Base-by-base conservation (phyloP, 2,113 vertebrate genomes). In the zebrafish (Danio rerio) region DNA sequence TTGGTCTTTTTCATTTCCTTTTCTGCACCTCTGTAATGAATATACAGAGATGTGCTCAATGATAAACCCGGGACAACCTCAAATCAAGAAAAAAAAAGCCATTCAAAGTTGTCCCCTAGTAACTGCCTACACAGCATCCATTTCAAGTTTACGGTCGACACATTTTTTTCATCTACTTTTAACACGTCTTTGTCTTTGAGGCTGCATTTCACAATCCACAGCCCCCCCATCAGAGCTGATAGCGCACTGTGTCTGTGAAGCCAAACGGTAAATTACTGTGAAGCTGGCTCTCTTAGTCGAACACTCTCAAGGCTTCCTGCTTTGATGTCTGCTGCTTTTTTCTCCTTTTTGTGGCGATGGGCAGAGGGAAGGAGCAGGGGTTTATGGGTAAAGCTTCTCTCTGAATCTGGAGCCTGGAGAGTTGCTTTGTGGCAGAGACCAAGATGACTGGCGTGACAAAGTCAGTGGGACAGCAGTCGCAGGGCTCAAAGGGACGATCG, bases 401-500 rank as follows among this genome's bases (percentile, higher is more conserved):
- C 88, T 83, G 87, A 83, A 79, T 86, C 88, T 86, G 88, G 83
- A 84, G 84, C 87, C 88, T 86, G 88, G 86, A 87, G 86, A 87
- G 88, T 86, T 86, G 88, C 86, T 90, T 89, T 86, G 86, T 87
- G 83, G 73, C 82, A 83, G 61, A 70, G 88, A 74, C 88, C 84
- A 87, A 89, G 88, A 91, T 89, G 90, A 92, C 84, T 83, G 84
- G 87, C 84, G 88, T 91, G 89, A 91, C 91, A 90, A 92, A 90
- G 92, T 91, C 87, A 92, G 87, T 82, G 86, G 89, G 89, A 92
- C 91, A 88, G 87, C 88, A 84, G 86, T 82, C 88, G 87, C 81
- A 85, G 61, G 89, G 86, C 89, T 92, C 87, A 87, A 88, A 84
- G 89, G 86, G 83, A 74, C 76, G 88, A 15, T 78, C 42, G 62